phyloP scores from a whole-genome alignment of 2,797 vertebrate species.

The Clarias laeviceps region DNA sequence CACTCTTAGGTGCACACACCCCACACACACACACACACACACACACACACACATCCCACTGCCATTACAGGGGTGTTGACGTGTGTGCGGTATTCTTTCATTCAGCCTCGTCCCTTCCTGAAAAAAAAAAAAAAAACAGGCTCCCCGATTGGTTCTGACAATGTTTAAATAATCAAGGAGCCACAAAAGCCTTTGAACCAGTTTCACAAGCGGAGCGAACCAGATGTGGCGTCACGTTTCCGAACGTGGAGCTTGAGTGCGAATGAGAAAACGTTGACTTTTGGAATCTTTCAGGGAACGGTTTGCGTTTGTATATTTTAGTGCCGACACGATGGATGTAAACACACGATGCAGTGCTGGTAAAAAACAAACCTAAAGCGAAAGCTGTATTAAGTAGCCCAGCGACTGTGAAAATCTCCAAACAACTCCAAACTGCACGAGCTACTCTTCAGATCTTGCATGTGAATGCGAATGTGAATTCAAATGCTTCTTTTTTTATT shows the following conservation, averaged over 20 bases:
- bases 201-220: conserved; percentile 58
- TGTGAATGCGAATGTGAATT: not conserved
- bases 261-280: conserved; percentile 29
- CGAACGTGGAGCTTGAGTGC: conserved; percentile 10
- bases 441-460: not conserved
- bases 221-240: conserved; percentile 59
- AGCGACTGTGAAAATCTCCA: conserved; percentile 25
- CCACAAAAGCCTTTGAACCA: conserved; percentile 64
- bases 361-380: conserved; percentile 39
- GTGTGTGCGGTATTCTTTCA: conserved; percentile 57
- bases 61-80: conserved; percentile 55
- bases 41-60: conserved; percentile 10
- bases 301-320: conserved; percentile 42
- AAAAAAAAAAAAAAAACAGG: conserved; percentile 38
- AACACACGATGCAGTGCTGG: conserved; percentile 44
- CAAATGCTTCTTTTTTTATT: not conserved
- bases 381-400: conserved; percentile 33
- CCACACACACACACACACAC: conserved; percentile 12
- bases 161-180: conserved; percentile 69
- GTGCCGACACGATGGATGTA: conserved; percentile 40
- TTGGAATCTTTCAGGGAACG: conserved; percentile 26
- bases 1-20: conserved; percentile 18
- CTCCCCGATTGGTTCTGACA: conserved; percentile 61
- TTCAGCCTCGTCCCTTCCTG: conserved; percentile 49
- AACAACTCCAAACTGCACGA: not conserved